Evolutionary conservation across 2,113 vertebrate species (phyloP).

Genomic region (Tupaia tana): DNA sequence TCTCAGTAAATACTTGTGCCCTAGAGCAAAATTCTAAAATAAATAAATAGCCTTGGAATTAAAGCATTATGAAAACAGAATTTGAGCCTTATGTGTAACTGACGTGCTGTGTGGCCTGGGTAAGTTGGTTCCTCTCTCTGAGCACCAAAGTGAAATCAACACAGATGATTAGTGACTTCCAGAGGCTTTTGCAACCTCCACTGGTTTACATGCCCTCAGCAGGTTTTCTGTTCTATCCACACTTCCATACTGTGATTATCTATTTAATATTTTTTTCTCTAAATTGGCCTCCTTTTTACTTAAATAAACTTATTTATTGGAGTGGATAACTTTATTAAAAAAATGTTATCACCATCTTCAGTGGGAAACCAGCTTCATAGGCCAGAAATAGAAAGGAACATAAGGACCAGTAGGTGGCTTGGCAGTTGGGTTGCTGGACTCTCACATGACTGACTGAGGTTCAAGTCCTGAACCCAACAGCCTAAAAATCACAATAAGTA

Average conservation of each 20-base stretch:
- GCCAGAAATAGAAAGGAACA: background rate
- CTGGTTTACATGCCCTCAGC: background rate
- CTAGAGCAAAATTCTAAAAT: too few species aligned
- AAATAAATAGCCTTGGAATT: too few species aligned
- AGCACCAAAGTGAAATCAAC: background rate
- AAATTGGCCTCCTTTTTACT: background rate
- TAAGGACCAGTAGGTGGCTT: background rate
- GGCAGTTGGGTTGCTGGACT: too few species aligned
- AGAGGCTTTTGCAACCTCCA: background rate
- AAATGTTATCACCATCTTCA: background rate
- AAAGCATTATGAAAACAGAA: too few species aligned
- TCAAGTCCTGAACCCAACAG: too few species aligned
- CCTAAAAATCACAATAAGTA: too few species aligned
- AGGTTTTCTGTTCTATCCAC: background rate
- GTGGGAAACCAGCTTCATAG: background rate
- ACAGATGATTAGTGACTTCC: fast-evolving
- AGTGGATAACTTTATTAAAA: background rate
- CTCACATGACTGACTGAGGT: too few species aligned
- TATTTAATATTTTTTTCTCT: background rate
- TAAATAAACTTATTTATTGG: background rate
- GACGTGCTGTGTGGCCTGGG: background rate
- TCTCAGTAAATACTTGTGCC: too few species aligned
- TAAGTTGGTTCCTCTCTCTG: background rate
- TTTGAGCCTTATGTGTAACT: fast-evolving
- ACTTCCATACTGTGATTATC: too few species aligned